Evolutionary conservation across 2,888 invertebrate species (phyloP), one percentile per base, ranked within the genome.

Genomic region (Suillia variegata): DNA sequence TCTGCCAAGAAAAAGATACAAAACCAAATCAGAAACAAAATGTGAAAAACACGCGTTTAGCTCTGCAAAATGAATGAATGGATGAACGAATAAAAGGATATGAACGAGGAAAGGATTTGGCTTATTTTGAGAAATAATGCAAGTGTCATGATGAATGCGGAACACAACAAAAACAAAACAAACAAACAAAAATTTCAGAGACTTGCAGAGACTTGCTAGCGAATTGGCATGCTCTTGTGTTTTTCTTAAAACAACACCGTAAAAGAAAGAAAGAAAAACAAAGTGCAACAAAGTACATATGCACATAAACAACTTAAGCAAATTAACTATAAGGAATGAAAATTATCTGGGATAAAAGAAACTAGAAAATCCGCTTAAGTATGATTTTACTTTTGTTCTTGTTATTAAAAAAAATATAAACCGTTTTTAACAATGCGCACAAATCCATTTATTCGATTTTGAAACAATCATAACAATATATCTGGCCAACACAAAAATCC

Each of bases 11-110:
- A n/a, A n/a, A n/a, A n/a, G n/a, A n/a, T 54, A 45, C 45, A 47
- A 34, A n/a, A n/a, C n/a, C n/a, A n/a, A n/a, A n/a, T n/a, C n/a
- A n/a, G n/a, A n/a, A n/a, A n/a, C n/a, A 22, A 34, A 52, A 53
- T 24, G 38, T 42, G 18, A 42, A 49, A 22, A 50, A 17, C 20
- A 45, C 4, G 45, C 17, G 45, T 50, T 56, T 54, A 33, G 31
- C 26, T 24, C 20, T 26, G 6, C 10, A n/a, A 42, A 54, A 21
- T 38, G n/a, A n/a, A n/a, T 54, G 48, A 55, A 55, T 55, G 49
- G 47, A 49, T 49, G 49, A 55, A 22, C 55, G 49, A 21, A 49
- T 49, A 33, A 55, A 34, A 20, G 31, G 55, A 55, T 55, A 55
- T 17, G 33, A n/a, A 22, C 55, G 10, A 6, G 13, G n/a, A n/a